Percentiles rank a stretch among this genome's conserved stretches.
Evolutionary conservation across 1,140 invertebrate species (phyloP).

Genomic region (Sinella curviseta): DNA sequence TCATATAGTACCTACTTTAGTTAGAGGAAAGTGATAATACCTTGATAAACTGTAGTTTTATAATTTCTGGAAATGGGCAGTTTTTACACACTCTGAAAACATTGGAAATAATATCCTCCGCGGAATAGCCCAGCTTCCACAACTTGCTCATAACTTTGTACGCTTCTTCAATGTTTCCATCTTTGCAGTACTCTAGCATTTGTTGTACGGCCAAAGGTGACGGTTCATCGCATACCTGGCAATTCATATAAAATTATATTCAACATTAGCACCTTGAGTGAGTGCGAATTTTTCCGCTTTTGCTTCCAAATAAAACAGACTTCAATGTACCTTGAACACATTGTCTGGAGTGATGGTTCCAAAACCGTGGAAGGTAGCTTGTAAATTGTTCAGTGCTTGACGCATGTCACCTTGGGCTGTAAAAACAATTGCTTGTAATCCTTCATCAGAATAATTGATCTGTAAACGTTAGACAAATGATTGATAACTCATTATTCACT

Average conservation of each 20-base stretch:
- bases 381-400: constrained; percentile 95
- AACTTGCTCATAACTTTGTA: constrained; percentile 84
- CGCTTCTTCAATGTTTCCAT: constrained; percentile 81
- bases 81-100: constrained; percentile 92
- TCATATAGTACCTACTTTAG: neutral
- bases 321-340: constrained; percentile 95
- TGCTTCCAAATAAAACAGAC: too few species aligned
- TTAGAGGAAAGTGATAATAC: constrained; percentile 54
- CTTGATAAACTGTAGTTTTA: constrained; percentile 85
- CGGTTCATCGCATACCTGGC: constrained; percentile 93
- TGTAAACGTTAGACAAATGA: constrained; percentile 53
- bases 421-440: constrained; percentile 93
- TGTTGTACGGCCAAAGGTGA: constrained; percentile 90
- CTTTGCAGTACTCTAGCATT: constrained; percentile 83
- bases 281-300: too few species aligned
- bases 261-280: neutral
- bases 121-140: constrained; percentile 90
- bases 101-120: constrained; percentile 94
- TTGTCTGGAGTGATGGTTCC: constrained; percentile 86
- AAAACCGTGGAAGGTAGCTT: constrained; percentile 95
- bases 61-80: constrained; percentile 73
- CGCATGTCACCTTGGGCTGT: constrained; percentile 99
- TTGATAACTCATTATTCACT: neutral
- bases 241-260: constrained; percentile 22
- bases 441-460: constrained; percentile 86